Base-by-base conservation (phyloP, 2,888 invertebrate species). In the Thyatira batis region DNA sequence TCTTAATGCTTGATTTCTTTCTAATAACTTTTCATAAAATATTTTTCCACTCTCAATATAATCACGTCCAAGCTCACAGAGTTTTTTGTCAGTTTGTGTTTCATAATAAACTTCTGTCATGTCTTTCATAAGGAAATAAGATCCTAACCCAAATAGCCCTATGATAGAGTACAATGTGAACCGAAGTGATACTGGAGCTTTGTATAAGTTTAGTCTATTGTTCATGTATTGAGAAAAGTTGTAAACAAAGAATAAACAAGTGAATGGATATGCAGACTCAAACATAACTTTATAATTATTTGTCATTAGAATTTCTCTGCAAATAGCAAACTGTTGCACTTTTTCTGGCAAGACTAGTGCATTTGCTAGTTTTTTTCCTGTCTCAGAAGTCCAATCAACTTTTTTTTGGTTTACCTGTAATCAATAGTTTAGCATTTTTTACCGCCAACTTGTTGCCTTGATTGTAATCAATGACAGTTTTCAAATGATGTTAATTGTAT, bases 241-340 rank as follows among this genome's bases (percentile, higher is more conserved):
- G 73, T 94, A 95, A 1, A 92, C 86, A 45, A 86, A 61, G 46
- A 93, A 75, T 51, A 94, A 75, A 44, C 91, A 81, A 0, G 84
- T 49, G 50, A 92, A 82, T 51, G 94, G 93, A 67, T 93, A 93
- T 1, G 90, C 51, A 0, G 93, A 91, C 60, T 95, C 94, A 46
- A 93, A 74, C 1, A 94, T 79, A 1, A 94, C 81, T 74, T 94
- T 93, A 55, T 93, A 82, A 39, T 94, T 94, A 59, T 94, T 92
- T 2, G 93, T 79, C 84, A 94, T 93, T 54, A 95, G 78, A 51
- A 97, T 93, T 82, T 97, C 95, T 65, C 95, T 93, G 54, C 96
- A 96, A 23, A 97, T 94, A 0, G 95, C 97, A 90, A 96, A 97
- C 57, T 95, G 92, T 79, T 97, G 95, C 9, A 96, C 97, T 59